phyloP scores from a whole-genome alignment of 1,140 invertebrate genomes.

The Pachypeltis micranthus region DNA sequence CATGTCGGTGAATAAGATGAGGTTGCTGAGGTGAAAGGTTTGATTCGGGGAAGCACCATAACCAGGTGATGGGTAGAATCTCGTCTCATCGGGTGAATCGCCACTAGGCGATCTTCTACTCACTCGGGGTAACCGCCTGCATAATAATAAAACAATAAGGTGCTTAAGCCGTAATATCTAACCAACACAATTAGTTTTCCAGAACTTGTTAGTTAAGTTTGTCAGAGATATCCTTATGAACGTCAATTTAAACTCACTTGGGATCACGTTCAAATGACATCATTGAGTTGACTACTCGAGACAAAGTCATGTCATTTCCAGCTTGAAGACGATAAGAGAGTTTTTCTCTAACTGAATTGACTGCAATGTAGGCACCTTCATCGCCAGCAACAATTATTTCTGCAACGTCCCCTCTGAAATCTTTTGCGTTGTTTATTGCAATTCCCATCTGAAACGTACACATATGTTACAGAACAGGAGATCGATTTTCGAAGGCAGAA shows the following conservation, averaged over 20 bases:
- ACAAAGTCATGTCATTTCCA: constrained; percentile 35
- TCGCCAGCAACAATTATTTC: constrained; percentile 32
- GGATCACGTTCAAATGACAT: constrained; percentile 33
- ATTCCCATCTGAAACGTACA: constrained; percentile 22
- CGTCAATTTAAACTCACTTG: constrained; percentile 26
- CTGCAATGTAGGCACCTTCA: constrained; percentile 35
- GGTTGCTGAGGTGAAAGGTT: constrained; percentile 34
- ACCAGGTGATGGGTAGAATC: constrained; percentile 35
- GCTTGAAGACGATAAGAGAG: constrained; percentile 34
- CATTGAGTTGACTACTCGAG: constrained; percentile 32
- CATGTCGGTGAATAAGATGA: constrained; percentile 35
- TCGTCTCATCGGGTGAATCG: constrained; percentile 30
- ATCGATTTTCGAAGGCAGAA: no score
- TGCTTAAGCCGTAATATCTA: constrained; percentile 2
- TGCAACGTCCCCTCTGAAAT: constrained; percentile 34
- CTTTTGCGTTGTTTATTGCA: constrained; percentile 36
- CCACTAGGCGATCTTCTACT: constrained; percentile 33
- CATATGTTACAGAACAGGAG: not conserved
- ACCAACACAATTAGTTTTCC: no score
- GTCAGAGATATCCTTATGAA: no score
- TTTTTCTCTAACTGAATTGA: constrained; percentile 31
- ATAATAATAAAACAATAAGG: constrained; percentile 12
- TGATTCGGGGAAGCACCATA: constrained; percentile 34
- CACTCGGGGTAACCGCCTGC: constrained; percentile 29
- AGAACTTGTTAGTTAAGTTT: no score